Evolutionary conservation across 92 coral and sea anemone species (phyloP).

Genomic region (Micromussa lordhowensis): DNA sequence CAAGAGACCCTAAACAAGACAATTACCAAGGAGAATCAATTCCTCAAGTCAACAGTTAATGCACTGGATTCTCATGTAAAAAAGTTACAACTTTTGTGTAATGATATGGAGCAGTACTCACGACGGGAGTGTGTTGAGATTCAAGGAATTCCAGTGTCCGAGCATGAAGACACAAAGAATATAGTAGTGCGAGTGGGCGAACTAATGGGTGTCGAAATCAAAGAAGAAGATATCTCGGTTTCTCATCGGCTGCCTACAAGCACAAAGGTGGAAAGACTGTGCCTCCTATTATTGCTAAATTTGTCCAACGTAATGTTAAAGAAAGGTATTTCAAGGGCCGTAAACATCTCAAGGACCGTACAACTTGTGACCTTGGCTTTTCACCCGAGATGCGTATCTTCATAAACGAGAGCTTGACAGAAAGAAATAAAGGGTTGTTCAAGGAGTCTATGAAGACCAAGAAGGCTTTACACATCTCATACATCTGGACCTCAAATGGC

Average conservation of each 20-base stretch:
- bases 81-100: not conserved
- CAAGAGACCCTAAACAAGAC: slow-evolving; percentile 1
- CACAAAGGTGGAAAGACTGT: slow-evolving; percentile 41
- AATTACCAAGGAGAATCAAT: slow-evolving; percentile 1
- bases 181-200: slow-evolving; percentile 17
- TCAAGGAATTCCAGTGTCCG: slow-evolving; percentile 5
- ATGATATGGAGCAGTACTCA: slow-evolving; percentile 11
- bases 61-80: not conserved
- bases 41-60: slow-evolving; percentile 2
- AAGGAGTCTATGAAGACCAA: slow-evolving; percentile 17
- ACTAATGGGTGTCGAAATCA: slow-evolving; percentile 46
- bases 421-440: no score
- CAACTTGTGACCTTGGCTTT: slow-evolving; percentile 63
- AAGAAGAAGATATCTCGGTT: slow-evolving; percentile 49
- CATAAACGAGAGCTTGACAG: slow-evolving; percentile 48
- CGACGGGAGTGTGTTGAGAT: slow-evolving; percentile 6
- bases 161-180: not conserved
- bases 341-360: no score
- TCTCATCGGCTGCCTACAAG: slow-evolving; percentile 55
- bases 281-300: no score
- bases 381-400: slow-evolving; percentile 22
- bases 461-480: slow-evolving; percentile 15
- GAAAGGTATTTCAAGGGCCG: no score
- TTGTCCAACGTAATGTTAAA: no score
- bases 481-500: no score